These are phyloP conservation scores for Leucopsar rothschildi DNA, from an alignment of 2,113 vertebrate species.

Conservation along the genomic window DNA sequence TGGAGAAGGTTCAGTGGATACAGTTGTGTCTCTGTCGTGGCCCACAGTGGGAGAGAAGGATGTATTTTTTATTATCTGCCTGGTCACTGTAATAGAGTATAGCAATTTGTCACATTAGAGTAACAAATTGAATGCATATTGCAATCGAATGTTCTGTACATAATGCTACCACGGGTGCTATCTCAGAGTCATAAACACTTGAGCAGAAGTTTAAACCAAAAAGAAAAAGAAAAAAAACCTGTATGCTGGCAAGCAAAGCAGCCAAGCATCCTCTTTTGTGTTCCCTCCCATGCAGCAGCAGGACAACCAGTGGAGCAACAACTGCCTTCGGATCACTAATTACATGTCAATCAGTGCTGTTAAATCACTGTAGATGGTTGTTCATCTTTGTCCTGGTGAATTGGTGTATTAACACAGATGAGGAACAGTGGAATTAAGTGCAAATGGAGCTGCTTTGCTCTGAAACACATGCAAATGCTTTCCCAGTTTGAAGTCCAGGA, in stretches of 20 bases:
- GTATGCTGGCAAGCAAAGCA: neutral
- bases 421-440: neutral
- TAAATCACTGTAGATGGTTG: neutral
- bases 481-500: neutral
- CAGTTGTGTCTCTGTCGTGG: neutral
- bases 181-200: neutral
- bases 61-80: neutral
- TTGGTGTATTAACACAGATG: neutral
- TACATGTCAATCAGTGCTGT: rapidly evolving
- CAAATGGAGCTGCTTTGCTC: neutral
- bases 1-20: neutral
- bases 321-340: neutral
- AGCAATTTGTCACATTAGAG: neutral
- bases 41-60: neutral
- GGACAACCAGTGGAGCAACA: neutral
- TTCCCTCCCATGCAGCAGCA: neutral
- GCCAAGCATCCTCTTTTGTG: neutral
- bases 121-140: neutral
- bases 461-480: neutral
- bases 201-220: neutral
- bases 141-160: neutral
- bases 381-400: neutral
- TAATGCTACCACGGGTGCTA: neutral
- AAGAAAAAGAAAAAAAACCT: neutral
- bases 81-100: neutral